phyloP scores from a whole-genome alignment of 2,888 invertebrate species.

The Eupithecia subumbrata region DNA sequence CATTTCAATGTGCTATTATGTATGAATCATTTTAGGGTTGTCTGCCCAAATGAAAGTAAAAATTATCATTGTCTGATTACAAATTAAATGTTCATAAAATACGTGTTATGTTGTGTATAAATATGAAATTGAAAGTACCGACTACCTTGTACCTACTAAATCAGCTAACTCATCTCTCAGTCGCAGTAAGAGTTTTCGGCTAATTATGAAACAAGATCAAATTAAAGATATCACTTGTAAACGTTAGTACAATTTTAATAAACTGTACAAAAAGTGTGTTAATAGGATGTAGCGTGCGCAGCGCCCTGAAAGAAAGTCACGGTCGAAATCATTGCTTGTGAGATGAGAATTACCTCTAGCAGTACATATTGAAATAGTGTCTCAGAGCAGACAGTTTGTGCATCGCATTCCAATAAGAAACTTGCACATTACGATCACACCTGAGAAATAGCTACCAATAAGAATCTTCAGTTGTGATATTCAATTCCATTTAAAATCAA shows the following conservation, averaged over 20 bases:
- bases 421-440: background rate
- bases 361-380: constrained; percentile 26
- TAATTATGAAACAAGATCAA: constrained; percentile 42
- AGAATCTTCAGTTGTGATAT: background rate
- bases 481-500: constrained; percentile 7
- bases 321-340: constrained; percentile 68
- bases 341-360: constrained; percentile 46
- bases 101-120: background rate
- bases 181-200: constrained; percentile 39
- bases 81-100: background rate
- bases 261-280: constrained; percentile 58
- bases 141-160: background rate
- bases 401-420: background rate
- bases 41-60: constrained; percentile 36
- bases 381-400: constrained; percentile 20
- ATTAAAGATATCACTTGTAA: constrained; percentile 39
- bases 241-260: constrained; percentile 41
- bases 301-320: constrained; percentile 75
- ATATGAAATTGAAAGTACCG: background rate
- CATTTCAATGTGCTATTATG: constrained; percentile 68
- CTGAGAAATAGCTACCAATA: background rate
- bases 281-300: constrained; percentile 65
- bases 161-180: background rate
- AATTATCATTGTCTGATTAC: background rate
- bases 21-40: constrained; percentile 62